Evolutionary conservation across 2,797 vertebrate genomes (phyloP).

Genomic region (Pterois miles): DNA sequence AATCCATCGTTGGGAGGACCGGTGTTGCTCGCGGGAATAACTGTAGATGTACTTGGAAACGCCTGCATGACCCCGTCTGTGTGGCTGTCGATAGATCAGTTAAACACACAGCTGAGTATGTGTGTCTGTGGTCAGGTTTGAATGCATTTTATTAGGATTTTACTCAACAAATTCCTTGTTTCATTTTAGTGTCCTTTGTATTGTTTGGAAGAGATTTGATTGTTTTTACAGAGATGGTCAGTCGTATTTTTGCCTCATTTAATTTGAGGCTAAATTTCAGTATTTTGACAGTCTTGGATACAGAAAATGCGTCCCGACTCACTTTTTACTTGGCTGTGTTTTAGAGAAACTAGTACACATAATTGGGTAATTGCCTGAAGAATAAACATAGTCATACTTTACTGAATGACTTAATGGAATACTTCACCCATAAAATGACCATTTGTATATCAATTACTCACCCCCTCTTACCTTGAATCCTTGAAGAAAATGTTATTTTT

Average conservation of each 20-base stretch:
- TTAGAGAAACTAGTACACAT: background rate
- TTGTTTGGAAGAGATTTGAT: background rate
- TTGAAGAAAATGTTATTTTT: too few relatives aligned
- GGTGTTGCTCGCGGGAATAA: conserved; percentile 12
- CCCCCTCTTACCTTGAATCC: too few relatives aligned
- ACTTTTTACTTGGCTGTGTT: background rate
- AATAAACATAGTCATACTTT: background rate
- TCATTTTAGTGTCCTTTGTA: background rate
- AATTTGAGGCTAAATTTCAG: background rate
- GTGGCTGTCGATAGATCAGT: background rate
- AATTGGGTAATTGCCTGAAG: background rate
- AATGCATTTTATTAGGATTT: background rate
- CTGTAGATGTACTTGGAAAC: conserved; percentile 26
- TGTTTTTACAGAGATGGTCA: background rate
- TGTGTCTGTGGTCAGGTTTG: background rate
- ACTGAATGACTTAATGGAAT: background rate
- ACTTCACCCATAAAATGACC: background rate
- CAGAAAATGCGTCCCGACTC: fast-evolving
- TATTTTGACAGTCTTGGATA: background rate
- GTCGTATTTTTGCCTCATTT: background rate
- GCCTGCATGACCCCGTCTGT: conserved; percentile 1
- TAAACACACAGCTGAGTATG: background rate
- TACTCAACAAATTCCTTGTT: background rate
- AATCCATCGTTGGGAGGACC: conserved; percentile 5
- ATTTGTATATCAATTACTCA: background rate